Evolutionary conservation across 2,113 vertebrate genomes (phyloP), one percentile per base, ranked within the genome.

Genomic region (Syngnathoides biaculeatus): DNA sequence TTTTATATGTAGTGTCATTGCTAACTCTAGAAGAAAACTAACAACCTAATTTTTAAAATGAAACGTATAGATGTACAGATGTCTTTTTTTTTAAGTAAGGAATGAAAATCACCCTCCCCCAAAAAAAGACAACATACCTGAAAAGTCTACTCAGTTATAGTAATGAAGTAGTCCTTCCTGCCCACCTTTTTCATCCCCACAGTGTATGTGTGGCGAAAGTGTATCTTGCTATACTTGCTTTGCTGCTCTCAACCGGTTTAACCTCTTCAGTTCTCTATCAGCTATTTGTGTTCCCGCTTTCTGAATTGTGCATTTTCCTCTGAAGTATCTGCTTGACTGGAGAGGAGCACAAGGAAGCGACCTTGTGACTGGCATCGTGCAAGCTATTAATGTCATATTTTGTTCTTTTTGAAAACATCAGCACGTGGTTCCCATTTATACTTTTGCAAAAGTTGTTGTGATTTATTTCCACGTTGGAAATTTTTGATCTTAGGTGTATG

Each of bases 321-420:
- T 52, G 3, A 52, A 52, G 20, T 65, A 19, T 62, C 43, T 48
- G 43, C 65, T 35, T 65, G 58, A 67, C 53, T 75, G 47, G 65
- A 47, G 27, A 73, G 69, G 72, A 77, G 68, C 67, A 26, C 75
- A 35, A 64, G 39, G 48, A 50, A 59, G 78, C 68, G 47, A 74
- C 56, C 80, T 74, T 86, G 84, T 90, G 84, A 85, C 80, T 24
- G 40, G 39, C 82, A 66, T 69, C 73, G 78, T 67, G 75, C 68
- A 63, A 69, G 64, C 75, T 81, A 87, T 84, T 62, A 62, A 14
- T 82, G 73, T 47, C 5, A 17, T 47, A 6, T 47, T 47, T 47
- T 19, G 6, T 47, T 19, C 17, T n/a, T 22, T 15, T 62, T 62
- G 14, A 62, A 15, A 5, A 43, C n/a, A 22, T 62, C 13, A n/a